These are phyloP conservation scores for Saguinus midas DNA, from an alignment of 2,113 vertebrate genomes.

Conservation along the genomic window DNA sequence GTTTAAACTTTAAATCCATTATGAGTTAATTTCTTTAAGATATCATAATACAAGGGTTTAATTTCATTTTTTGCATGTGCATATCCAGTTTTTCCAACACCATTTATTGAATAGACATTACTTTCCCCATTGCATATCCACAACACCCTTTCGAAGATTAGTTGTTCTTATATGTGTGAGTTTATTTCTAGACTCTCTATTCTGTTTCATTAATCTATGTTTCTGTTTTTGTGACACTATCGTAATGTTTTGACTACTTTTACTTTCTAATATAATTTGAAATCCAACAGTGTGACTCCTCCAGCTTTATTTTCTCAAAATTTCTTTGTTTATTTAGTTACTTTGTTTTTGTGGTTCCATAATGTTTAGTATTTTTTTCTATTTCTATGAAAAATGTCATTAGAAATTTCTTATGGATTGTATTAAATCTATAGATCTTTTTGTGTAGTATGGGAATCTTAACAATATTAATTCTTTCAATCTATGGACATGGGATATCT, in stretches of 20 bases:
- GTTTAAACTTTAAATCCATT: background rate
- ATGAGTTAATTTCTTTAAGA: background rate
- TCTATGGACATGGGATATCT: too few relatives aligned
- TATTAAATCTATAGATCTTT: background rate
- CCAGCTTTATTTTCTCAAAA: background rate
- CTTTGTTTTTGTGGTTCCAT: background rate
- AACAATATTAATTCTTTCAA: background rate
- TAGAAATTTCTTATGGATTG: background rate
- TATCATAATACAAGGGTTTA: background rate
- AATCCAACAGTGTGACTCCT: background rate
- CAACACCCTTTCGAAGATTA: background rate
- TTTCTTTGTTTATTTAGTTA: background rate
- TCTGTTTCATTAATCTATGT: background rate
- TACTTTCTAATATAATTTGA: background rate
- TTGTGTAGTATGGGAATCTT: background rate
- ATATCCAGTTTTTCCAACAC: background rate
- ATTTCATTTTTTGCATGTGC: background rate
- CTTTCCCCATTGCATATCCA: background rate
- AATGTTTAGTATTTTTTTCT: background rate
- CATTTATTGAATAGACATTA: background rate
- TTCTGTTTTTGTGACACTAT: background rate
- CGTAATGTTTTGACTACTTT: background rate
- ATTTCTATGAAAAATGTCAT: background rate
- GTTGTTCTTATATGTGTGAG: background rate
- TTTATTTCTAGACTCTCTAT: background rate